These are phyloP conservation scores for Eulithis prunata DNA, from an alignment of 2,888 invertebrate species.

Conservation along the genomic window DNA sequence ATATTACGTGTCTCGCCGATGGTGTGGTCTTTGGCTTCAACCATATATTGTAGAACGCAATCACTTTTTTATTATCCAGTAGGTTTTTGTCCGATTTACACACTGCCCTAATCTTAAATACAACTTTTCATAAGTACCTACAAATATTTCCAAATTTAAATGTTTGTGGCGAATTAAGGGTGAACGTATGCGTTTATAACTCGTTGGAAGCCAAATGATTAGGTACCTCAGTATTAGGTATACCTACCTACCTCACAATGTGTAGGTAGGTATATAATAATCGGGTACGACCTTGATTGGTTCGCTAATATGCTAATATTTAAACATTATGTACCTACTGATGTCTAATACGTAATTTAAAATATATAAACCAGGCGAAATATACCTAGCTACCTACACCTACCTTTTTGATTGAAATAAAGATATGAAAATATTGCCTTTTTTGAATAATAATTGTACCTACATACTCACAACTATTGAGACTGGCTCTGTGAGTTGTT, in stretches of 20 bases:
- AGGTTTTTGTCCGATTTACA: no score
- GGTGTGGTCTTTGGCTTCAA: conserved; percentile 37
- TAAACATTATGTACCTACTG: conserved; percentile 26
- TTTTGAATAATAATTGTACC: neutral
- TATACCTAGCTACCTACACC: neutral
- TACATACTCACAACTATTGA: no score
- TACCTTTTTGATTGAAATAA: no score
- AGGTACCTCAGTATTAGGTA: neutral
- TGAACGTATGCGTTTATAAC: neutral
- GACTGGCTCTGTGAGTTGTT: no score
- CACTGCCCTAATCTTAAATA: no score
- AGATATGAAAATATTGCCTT: no score
- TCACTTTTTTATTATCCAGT: neutral
- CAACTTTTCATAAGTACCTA: no score
- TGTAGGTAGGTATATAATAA: conserved; percentile 30
- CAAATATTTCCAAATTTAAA: no score
- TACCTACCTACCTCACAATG: no score
- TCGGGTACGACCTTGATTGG: conserved; percentile 55
- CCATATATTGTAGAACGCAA: neutral
- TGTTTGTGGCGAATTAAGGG: neutral
- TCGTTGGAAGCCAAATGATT: neutral
- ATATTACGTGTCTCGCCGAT: conserved; percentile 27
- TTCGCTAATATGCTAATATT: conserved; percentile 57
- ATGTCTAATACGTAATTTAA: neutral
- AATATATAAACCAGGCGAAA: neutral